Percentiles rank a stretch among this genome's conserved stretches.
These are phyloP conservation scores for Poecile atricapillus DNA, from an alignment of 2,113 vertebrate genomes.

Conservation along the genomic window DNA sequence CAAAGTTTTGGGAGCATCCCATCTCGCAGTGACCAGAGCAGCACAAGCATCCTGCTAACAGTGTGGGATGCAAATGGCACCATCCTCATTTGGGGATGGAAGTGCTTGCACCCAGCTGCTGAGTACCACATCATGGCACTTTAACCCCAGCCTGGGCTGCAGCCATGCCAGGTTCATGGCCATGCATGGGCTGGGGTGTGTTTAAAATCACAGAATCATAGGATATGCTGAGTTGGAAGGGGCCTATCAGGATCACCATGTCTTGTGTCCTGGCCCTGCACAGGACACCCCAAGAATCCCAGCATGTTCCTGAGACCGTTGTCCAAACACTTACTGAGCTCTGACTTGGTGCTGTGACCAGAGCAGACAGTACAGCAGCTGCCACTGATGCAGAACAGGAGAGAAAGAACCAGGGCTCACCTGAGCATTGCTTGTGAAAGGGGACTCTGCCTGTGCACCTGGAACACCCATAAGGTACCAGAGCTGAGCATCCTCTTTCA, in stretches of 20 bases:
- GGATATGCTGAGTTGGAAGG: background rate
- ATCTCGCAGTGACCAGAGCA: accelerated
- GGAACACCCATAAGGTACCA: accelerated
- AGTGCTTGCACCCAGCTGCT: background rate
- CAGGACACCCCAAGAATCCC: background rate
- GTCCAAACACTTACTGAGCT: background rate
- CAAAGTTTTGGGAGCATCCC: background rate
- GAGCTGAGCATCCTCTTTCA: background rate
- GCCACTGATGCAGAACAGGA: too few species aligned
- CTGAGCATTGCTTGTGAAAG: background rate
- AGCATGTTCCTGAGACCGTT: background rate
- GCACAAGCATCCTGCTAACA: background rate
- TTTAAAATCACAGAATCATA: background rate
- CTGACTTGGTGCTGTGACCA: background rate
- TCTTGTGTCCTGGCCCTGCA: background rate
- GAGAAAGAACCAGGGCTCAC: background rate
- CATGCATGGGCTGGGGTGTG: accelerated
- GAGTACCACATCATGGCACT: accelerated
- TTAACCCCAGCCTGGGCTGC: background rate
- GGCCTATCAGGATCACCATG: background rate
- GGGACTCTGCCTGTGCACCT: accelerated
- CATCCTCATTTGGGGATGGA: accelerated
- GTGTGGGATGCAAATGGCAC: background rate
- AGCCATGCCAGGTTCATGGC: accelerated
- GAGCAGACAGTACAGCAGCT: accelerated